Base-by-base conservation (phyloP, 2,888 invertebrate genomes). In the Phrixothrix hirtus region DNA sequence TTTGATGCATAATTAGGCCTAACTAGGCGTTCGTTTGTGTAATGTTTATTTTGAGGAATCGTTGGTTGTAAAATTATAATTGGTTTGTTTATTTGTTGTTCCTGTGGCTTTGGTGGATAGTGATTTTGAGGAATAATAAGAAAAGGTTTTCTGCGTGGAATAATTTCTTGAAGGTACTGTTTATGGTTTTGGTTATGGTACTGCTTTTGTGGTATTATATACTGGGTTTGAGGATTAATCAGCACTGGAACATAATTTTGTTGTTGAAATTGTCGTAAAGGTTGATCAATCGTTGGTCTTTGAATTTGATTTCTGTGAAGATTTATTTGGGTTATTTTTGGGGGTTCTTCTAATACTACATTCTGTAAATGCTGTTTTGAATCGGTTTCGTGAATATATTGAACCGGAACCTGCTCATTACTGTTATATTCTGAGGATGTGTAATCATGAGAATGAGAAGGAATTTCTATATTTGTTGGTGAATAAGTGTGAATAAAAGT, bases 401-500 rank as follows among this genome's bases (percentile, higher is more conserved):
- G 39, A 34, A 35, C 25, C 17, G 49, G 43, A 25, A 30, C 44
- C 7, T 30, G 49, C 9, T 49, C 15, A 9, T 10, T 11, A 2
- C 17, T 13, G 29, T 32, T 29, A 10, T 43, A 36, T 27, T 26
- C 16, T 34, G 32, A 29, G 14, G 34, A 12, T 27, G 25, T 31
- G 10, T 37, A 50, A 31, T 36, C 31, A 12, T 39, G 38, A n/a
- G 21, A 30, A 16, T 25, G 11, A 2, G 15, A 29, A 11, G 69
- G 61, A 42, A 75, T 63, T 55, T 76, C 75, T n/a, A 75, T 70
- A 10, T 26, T 41, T 1, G 71, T 68, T 0, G 75, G 66, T 2
- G 71, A 73, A 53, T 73, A 76, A 2, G 72, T 74, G 38, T 73
- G 70, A 2, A 75, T 60, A 12, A 67, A 67, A 5, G 74, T 71